A percentile compares a stretch with the other conserved stretches of the same genome.
Evolutionary conservation across 2,797 vertebrate genomes (phyloP).

Genomic region (Manis crassicaudata): DNA sequence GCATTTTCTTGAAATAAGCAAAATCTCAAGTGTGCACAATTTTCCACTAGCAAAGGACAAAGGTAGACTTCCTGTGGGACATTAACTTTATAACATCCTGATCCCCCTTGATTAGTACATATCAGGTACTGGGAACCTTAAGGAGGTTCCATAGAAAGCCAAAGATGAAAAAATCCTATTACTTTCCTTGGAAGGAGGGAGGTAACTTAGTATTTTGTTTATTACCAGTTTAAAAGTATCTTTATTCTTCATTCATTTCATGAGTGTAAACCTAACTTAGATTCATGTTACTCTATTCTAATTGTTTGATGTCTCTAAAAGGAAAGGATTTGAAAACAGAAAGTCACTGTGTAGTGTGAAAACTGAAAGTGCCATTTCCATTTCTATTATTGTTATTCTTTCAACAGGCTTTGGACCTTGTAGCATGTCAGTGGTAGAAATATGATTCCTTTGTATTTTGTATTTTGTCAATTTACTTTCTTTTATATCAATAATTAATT

Average conservation of each 20-base stretch:
- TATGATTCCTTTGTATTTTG: slow-evolving; percentile 38
- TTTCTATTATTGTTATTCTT: background rate
- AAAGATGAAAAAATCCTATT: background rate
- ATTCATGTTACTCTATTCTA: slow-evolving; percentile 18
- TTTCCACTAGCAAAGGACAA: slow-evolving; percentile 7
- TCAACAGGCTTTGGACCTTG: background rate
- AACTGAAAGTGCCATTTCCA: background rate
- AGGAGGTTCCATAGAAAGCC: slow-evolving; percentile 12
- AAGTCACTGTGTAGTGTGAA: background rate
- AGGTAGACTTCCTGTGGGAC: background rate
- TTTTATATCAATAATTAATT: slow-evolving; percentile 7
- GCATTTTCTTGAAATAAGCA: slow-evolving; percentile 1
- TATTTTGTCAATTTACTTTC: slow-evolving; percentile 7
- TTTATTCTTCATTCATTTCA: slow-evolving; percentile 20
- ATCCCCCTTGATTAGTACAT: background rate
- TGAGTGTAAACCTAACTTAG: background rate
- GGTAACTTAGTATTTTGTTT: slow-evolving; percentile 1
- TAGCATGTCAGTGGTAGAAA: background rate
- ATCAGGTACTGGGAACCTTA: background rate
- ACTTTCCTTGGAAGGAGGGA: background rate
- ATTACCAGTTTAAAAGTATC: background rate
- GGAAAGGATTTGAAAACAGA: slow-evolving; percentile 23
- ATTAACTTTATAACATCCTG: background rate
- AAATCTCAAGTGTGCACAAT: background rate
- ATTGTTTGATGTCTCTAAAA: background rate